These are phyloP conservation scores for Psilopsiagon aymara DNA, from an alignment of 2,113 vertebrate genomes.

Conservation along the genomic window DNA sequence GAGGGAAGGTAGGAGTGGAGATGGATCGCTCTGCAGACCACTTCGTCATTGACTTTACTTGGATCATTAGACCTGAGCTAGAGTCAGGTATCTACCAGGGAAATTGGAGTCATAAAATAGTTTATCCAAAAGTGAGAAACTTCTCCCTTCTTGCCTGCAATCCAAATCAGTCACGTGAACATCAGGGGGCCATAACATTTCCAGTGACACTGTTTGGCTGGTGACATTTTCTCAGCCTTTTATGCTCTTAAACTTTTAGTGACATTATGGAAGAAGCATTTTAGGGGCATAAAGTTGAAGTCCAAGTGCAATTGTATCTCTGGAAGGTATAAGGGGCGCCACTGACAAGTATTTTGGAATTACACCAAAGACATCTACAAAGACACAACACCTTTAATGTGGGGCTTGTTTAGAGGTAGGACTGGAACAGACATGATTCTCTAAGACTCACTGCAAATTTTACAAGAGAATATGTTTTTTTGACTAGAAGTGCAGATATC, in stretches of 20 bases:
- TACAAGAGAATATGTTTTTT: background rate
- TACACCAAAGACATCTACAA: background rate
- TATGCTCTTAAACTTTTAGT: conserved; percentile 52
- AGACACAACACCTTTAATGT: background rate
- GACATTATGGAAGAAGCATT: conserved; percentile 33
- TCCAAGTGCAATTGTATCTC: background rate
- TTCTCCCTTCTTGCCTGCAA: background rate
- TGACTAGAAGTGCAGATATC: background rate
- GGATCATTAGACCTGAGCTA: background rate
- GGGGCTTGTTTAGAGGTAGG: background rate
- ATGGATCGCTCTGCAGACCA: background rate
- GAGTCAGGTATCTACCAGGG: background rate
- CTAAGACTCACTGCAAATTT: background rate
- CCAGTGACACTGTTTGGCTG: conserved; percentile 36
- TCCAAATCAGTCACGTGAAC: conserved; percentile 44
- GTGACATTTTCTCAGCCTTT: conserved; percentile 30
- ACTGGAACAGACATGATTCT: background rate
- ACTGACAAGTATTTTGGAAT: background rate
- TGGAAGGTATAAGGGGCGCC: background rate
- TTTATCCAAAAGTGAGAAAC: background rate
- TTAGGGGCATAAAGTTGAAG: conserved; percentile 50
- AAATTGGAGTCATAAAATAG: background rate
- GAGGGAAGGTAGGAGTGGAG: background rate
- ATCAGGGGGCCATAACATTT: background rate
- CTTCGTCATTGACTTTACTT: background rate